phyloP scores from a whole-genome alignment of 2,113 vertebrate genomes.

The Catharus fuscescens region DNA sequence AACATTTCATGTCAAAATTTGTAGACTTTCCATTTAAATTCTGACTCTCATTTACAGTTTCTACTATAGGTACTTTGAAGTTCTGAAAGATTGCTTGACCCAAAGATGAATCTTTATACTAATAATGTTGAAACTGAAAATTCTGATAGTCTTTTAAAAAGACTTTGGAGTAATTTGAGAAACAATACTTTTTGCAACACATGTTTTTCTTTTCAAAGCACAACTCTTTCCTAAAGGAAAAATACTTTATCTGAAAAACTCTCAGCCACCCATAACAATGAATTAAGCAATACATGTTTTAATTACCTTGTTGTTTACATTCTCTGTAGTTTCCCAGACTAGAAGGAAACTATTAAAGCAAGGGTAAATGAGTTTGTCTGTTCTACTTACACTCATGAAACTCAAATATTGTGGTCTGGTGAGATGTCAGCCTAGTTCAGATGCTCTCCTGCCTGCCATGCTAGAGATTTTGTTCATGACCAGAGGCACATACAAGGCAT shows the following conservation, averaged over 20 bases:
- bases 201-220: not conserved
- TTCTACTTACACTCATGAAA: not conserved
- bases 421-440: not conserved
- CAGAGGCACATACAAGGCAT: not conserved
- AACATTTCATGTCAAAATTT: not conserved
- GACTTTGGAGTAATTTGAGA: not conserved
- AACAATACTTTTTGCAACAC: not conserved
- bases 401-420: not conserved
- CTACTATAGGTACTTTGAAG: not conserved
- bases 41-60: not conserved
- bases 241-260: not conserved
- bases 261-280: not conserved
- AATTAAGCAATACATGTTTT: constrained; percentile 8
- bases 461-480: not conserved
- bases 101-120: not conserved
- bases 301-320: constrained; percentile 44
- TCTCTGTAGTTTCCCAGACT: not conserved
- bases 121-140: not conserved
- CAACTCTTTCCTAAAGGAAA: not conserved
- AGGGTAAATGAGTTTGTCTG: not conserved
- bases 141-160: not conserved
- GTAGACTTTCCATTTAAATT: not conserved
- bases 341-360: constrained; percentile 20
- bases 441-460: not conserved
- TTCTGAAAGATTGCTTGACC: not conserved